Percentiles rank a stretch among this genome's conserved stretches.
Evolutionary conservation across 2,888 invertebrate species (phyloP).

Genomic region (Ethmia dodecea): DNA sequence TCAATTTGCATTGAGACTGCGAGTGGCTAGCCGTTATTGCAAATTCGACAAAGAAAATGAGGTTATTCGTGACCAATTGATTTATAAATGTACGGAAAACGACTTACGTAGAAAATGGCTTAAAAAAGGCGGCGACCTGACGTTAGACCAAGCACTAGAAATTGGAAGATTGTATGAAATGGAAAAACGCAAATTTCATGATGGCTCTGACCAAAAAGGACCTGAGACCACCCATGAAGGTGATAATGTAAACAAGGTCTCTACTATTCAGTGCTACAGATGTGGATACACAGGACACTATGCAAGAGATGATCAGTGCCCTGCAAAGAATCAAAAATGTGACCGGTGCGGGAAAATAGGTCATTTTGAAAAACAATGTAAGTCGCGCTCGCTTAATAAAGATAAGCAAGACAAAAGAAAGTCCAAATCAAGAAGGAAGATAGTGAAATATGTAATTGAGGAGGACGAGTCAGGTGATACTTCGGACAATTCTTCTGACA

Average conservation of each 20-base stretch:
- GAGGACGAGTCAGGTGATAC: no score
- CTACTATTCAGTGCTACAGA: background rate
- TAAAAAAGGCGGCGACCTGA: background rate
- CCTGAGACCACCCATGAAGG: background rate
- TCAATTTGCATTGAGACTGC: background rate
- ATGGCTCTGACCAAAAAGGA: background rate
- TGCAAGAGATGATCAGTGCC: background rate
- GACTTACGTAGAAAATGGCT: background rate
- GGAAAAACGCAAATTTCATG: background rate
- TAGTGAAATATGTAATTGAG: no score
- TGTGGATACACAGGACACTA: background rate
- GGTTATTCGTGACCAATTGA: background rate
- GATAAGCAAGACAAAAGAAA: no score
- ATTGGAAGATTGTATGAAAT: background rate
- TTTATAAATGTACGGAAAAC: background rate
- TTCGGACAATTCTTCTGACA: no score
- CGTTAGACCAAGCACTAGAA: background rate
- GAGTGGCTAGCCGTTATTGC: background rate
- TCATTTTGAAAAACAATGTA: background rate
- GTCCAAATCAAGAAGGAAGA: no score
- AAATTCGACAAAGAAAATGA: background rate
- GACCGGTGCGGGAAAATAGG: background rate
- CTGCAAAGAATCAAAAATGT: background rate
- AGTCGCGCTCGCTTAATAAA: no score
- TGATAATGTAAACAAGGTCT: background rate